Evolutionary conservation across 1,140 invertebrate genomes (phyloP).

Genomic region (Hermetia illucens): DNA sequence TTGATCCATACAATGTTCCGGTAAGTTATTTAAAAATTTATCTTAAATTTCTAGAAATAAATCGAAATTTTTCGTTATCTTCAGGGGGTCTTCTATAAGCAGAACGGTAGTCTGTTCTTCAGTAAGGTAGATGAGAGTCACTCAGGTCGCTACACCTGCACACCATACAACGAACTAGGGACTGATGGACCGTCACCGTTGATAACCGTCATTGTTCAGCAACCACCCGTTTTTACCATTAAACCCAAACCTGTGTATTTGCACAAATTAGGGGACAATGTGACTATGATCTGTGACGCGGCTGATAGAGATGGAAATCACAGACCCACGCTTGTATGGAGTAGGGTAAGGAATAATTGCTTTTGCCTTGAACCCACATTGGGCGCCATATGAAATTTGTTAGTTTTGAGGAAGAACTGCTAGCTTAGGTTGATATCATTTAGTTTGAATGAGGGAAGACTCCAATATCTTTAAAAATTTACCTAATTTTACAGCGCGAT

Average conservation of each 20-base stretch:
- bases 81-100: conserved; percentile 65
- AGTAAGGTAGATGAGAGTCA: conserved; percentile 63
- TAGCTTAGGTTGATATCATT: too few species aligned
- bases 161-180: conserved; percentile 80
- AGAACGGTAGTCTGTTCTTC: conserved; percentile 79
- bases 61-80: background rate
- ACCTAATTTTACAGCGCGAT: conserved; percentile 62
- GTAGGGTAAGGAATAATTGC: conserved; percentile 48
- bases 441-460: too few species aligned
- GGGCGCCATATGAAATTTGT: too few species aligned
- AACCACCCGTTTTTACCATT: conserved; percentile 60
- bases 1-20: conserved; percentile 78
- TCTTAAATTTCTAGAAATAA: background rate
- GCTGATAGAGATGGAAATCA: conserved; percentile 51
- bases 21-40: conserved; percentile 6
- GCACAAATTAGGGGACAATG: conserved; percentile 60
- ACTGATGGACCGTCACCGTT: conserved; percentile 67
- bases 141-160: conserved; percentile 74
- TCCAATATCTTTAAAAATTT: too few species aligned
- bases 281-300: conserved; percentile 74
- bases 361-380: too few species aligned
- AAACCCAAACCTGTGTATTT: conserved; percentile 69
- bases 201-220: conserved; percentile 80
- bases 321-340: conserved; percentile 69
- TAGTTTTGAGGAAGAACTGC: too few species aligned